Base-by-base conservation (phyloP, 2,888 invertebrate genomes). In the Ctenicera cuprea region DNA sequence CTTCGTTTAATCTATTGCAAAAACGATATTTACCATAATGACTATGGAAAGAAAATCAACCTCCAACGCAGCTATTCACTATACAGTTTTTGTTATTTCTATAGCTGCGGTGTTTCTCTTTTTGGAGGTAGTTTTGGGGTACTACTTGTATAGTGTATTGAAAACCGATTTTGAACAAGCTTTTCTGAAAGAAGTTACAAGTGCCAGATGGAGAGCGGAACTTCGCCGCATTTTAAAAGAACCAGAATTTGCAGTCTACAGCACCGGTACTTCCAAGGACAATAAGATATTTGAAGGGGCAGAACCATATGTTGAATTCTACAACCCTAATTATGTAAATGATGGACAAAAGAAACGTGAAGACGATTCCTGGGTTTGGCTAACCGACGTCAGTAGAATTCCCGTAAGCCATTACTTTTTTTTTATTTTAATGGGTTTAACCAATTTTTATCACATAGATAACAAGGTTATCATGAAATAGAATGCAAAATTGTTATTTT, bases 141-240 rank as follows among this genome's bases (percentile, higher is more conserved):
- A 26, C 5, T 64, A 48, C 50, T 2, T 64, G 9, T 64, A 64
- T 12, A 45, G 11, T 45, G 16, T 45, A 2, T n/a, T 64, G 33
- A 30, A 45, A 16, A 11, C n/a, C 0, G 33, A 50, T 26, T 26
- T 64, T 16, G 12, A 48, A 5, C 4, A 18, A 4, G 33, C n/a
- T n/a, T 64, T 48, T 18, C 11, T 50, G 7, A 64, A 33, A 11
- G 30, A 48, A 26, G 14, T 64, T 30, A 45, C 16, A 9, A 43
- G 18, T 43, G 33, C 18, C 1, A 1, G 30, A 8, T 64, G 64
- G n/a, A 48, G 12, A 18, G 50, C 48, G 0, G 64, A 64, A 48
- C 1, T 64, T 33, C 45, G 48, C 18, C 26, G 45, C 48, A 5
- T 48, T 18, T 20, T 64, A 1, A 16, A 64, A 7, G 50, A 50